Evolutionary conservation across 2,113 vertebrate genomes (phyloP).

Genomic region (Herpetotheres cachinnans): DNA sequence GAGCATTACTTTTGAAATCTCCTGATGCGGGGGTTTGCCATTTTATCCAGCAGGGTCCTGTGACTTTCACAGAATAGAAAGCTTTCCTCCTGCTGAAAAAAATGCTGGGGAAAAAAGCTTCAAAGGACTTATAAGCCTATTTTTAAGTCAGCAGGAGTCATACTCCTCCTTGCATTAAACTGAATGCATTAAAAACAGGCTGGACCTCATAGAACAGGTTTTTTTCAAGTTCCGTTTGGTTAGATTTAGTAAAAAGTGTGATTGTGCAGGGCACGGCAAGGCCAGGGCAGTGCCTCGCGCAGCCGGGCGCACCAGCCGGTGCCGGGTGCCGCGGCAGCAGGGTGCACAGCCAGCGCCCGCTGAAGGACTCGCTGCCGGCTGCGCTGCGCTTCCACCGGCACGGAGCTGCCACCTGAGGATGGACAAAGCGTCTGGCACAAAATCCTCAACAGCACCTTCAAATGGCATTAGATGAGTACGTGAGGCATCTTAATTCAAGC

Average conservation of each 20-base stretch:
- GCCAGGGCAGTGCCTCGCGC: neutral
- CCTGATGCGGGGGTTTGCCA: neutral
- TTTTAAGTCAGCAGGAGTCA: neutral
- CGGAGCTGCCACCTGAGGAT: neutral
- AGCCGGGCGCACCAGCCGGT: rapidly evolving
- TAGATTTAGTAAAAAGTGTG: neutral
- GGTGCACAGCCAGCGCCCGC: neutral
- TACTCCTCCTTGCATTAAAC: neutral
- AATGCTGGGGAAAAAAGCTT: neutral
- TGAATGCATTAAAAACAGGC: neutral
- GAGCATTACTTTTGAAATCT: neutral
- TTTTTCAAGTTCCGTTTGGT: neutral
- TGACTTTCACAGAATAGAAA: neutral
- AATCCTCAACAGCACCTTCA: neutral
- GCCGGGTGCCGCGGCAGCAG: neutral
- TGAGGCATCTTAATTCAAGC: neutral
- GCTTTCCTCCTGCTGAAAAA: neutral
- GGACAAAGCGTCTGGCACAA: neutral
- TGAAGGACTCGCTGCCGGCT: neutral
- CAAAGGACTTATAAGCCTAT: neutral
- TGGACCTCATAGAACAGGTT: neutral
- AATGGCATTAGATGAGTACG: rapidly evolving
- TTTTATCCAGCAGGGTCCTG: neutral
- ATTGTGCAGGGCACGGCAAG: neutral
- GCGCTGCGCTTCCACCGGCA: neutral